Percentiles rank a stretch among this genome's conserved stretches.
phyloP scores from a whole-genome alignment of 2,888 invertebrate genomes.

The Lithophane semibrunnea region DNA sequence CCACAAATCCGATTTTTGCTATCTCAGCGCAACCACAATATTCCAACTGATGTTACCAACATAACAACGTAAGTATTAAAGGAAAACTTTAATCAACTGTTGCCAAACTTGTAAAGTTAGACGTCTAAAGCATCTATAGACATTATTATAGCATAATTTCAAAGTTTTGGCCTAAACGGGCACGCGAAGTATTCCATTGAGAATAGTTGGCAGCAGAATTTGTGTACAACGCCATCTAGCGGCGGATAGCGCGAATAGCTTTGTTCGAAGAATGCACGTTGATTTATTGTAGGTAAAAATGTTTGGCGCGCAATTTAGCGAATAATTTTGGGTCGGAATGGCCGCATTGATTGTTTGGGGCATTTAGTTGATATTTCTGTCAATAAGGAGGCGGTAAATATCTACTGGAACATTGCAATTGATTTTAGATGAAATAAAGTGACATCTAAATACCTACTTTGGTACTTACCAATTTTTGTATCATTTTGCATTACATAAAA shows the following conservation, averaged over 20 bases:
- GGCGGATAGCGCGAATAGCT: constrained; percentile 73
- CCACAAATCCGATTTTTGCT: constrained; percentile 67
- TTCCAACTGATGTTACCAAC: constrained; percentile 45
- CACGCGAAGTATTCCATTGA: constrained; percentile 69
- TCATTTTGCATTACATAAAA: too few species aligned
- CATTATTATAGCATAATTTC: constrained; percentile 81
- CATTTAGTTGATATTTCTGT: constrained; percentile 40
- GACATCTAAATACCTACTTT: background rate
- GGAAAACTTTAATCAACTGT: constrained; percentile 79
- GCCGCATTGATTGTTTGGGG: constrained; percentile 52
- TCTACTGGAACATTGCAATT: background rate
- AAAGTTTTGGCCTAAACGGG: constrained; percentile 70
- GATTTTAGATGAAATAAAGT: constrained; percentile 1
- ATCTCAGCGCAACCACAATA: constrained; percentile 58
- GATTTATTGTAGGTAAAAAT: constrained; percentile 71
- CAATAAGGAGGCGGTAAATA: background rate
- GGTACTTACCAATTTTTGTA: too few species aligned
- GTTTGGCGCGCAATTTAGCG: constrained; percentile 53
- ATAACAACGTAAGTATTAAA: constrained; percentile 61
- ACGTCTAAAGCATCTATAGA: constrained; percentile 65
- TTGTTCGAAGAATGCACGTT: constrained; percentile 57
- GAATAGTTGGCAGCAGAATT: constrained; percentile 75
- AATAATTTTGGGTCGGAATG: constrained; percentile 55
- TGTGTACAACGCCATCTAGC: constrained; percentile 80
- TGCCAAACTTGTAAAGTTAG: constrained; percentile 70